Percentiles rank a stretch among this genome's conserved stretches.
Evolutionary conservation across 2,888 invertebrate genomes (phyloP).

Genomic region (Priocnemis perturbator): DNA sequence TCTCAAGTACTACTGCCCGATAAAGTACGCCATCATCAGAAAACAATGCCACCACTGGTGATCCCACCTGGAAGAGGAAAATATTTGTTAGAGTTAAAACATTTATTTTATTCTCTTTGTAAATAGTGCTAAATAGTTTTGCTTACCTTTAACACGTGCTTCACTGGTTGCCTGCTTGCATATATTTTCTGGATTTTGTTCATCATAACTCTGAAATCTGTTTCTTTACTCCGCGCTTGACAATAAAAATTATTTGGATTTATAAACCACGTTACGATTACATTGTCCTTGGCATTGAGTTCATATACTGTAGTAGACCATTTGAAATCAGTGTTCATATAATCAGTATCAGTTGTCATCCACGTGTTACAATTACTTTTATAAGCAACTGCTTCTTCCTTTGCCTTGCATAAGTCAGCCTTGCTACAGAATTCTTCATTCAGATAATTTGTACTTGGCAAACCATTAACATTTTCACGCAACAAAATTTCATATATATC

Average conservation of each 20-base stretch:
- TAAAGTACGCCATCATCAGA: slow-evolving; percentile 84
- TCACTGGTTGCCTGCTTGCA: slow-evolving; percentile 73
- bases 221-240: slow-evolving; percentile 74
- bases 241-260: slow-evolving; percentile 85
- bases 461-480: slow-evolving; percentile 47
- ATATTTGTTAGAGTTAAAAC: slow-evolving; percentile 1
- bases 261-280: slow-evolving; percentile 85
- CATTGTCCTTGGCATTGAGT: slow-evolving; percentile 77
- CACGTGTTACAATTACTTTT: slow-evolving; percentile 3
- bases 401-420: slow-evolving; percentile 56
- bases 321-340: slow-evolving; percentile 76
- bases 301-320: slow-evolving; percentile 77
- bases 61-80: slow-evolving; percentile 76
- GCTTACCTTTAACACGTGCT: slow-evolving; percentile 58
- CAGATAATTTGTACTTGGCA: slow-evolving; percentile 46
- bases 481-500: slow-evolving; percentile 63
- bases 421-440: slow-evolving; percentile 61
- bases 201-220: slow-evolving; percentile 83
- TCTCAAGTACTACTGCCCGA: slow-evolving; percentile 81
- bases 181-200: slow-evolving; percentile 83
- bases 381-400: slow-evolving; percentile 44
- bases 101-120: slow-evolving; percentile 7
- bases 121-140: background rate
- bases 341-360: slow-evolving; percentile 70
- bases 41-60: slow-evolving; percentile 83